phyloP scores from a whole-genome alignment of 2,888 invertebrate genomes.

The Beris morrisii region DNA sequence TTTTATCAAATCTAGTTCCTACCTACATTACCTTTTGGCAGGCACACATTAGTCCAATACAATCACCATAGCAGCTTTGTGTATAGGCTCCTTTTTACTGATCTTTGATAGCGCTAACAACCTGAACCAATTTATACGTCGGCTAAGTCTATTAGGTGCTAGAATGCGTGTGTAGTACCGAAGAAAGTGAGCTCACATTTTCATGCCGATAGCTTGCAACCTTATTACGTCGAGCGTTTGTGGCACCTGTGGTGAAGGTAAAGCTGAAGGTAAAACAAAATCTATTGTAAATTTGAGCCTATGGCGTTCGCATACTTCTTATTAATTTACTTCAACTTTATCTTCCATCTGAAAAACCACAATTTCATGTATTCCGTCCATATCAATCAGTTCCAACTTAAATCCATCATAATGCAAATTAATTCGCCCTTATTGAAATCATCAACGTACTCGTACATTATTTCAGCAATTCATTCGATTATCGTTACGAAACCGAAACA shows the following conservation, averaged over 20 bases:
- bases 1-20: neutral
- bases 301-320: neutral
- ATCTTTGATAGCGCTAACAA: constrained; percentile 34
- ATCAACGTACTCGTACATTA: constrained; percentile 19
- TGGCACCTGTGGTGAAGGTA: constrained; percentile 28
- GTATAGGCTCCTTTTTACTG: constrained; percentile 13
- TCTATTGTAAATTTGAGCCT: neutral
- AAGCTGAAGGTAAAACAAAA: neutral
- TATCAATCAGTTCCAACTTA: constrained; percentile 7
- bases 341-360: neutral
- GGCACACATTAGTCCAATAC: neutral
- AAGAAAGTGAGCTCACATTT: neutral
- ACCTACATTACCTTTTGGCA: neutral
- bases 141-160: constrained; percentile 5
- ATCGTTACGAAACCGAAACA: constrained; percentile 6
- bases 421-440: constrained; percentile 19
- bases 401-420: constrained; percentile 25
- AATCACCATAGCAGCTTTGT: neutral
- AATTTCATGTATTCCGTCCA: neutral
- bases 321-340: neutral
- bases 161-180: constrained; percentile 15
- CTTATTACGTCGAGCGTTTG: constrained; percentile 7
- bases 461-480: constrained; percentile 25
- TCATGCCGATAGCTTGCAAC: constrained; percentile 8
- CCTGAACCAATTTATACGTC: constrained; percentile 4